Conservation (phyloP, 2,888 invertebrate species). For the Caenorhabditis afra region DNA sequence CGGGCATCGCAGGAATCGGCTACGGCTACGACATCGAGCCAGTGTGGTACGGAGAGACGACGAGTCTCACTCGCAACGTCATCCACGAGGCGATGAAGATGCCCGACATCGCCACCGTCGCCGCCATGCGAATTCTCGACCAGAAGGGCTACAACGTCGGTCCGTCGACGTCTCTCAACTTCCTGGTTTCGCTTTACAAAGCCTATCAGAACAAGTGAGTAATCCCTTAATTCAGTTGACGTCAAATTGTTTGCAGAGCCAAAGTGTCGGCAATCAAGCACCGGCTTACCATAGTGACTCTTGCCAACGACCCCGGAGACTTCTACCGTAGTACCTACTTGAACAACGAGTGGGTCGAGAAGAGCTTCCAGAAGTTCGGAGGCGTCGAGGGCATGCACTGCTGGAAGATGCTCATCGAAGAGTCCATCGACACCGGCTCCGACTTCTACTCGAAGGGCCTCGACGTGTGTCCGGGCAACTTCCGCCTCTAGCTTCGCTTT, state of each 20-base stretch:
- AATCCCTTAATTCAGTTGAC: conserved; percentile 1
- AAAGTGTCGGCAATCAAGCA: conserved; percentile 33
- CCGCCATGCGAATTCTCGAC: conserved; percentile 69
- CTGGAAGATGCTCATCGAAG: conserved; percentile 65
- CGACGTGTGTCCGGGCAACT: conserved; percentile 45
- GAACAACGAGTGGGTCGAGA: conserved; percentile 65
- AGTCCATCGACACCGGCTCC: conserved; percentile 63
- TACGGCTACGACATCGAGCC: conserved; percentile 73
- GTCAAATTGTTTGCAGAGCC: conserved; percentile 37
- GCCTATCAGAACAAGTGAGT: conserved; percentile 60
- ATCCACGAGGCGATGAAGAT: conserved; percentile 74
- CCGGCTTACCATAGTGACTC: conserved; percentile 59
- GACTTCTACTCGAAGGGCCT: conserved; percentile 59
- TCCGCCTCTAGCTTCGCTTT: conserved; percentile 5
- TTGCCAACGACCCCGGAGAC: conserved; percentile 68
- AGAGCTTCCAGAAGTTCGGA: conserved; percentile 58
- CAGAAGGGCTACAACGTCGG: conserved; percentile 64
- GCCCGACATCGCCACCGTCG: conserved; percentile 75
- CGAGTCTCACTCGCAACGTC: conserved; percentile 71
- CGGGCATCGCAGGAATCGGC: conserved; percentile 76
- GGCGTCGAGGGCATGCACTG: conserved; percentile 65
- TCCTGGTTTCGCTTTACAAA: conserved; percentile 68
- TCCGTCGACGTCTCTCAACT: conserved; percentile 69
- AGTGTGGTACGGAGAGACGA: conserved; percentile 66
- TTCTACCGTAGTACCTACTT: conserved; percentile 68